phyloP scores from a whole-genome alignment of 2,113 vertebrate species.

The Terrapene triunguis region DNA sequence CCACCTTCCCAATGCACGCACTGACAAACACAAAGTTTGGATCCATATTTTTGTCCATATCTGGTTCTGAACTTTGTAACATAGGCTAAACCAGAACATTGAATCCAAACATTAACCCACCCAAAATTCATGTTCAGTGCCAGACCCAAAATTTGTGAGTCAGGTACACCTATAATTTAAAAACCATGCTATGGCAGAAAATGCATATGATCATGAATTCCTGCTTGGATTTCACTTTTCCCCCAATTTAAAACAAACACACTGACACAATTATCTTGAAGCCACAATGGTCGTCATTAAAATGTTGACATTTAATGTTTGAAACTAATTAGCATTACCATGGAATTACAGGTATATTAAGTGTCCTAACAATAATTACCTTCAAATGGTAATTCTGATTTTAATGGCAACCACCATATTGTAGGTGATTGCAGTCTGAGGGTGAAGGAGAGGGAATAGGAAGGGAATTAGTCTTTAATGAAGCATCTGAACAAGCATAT shows the following conservation, averaged over 20 bases:
- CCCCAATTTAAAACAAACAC: conserved; percentile 41
- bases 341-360: conserved; percentile 65
- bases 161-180: conserved; percentile 1
- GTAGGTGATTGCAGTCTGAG: conserved; percentile 45
- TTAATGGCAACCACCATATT: conserved; percentile 49
- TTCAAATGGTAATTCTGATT: conserved; percentile 61
- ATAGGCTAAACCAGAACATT: neutral
- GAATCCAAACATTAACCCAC: neutral
- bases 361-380: conserved; percentile 53
- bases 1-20: neutral
- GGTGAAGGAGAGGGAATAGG: conserved; percentile 26
- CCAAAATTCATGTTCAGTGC: neutral
- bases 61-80: neutral
- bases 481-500: conserved; percentile 44
- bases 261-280: conserved; percentile 41
- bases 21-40: neutral
- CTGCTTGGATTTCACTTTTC: conserved; percentile 51
- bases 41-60: neutral
- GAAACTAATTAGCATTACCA: conserved; percentile 42
- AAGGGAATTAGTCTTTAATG: conserved; percentile 32
- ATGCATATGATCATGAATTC: conserved; percentile 8
- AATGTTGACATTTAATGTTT: conserved; percentile 67
- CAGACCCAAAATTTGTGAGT: neutral
- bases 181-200: conserved; percentile 20
- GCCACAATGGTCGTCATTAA: conserved; percentile 19